Percentiles rank a stretch among this genome's conserved stretches.
These are phyloP conservation scores for Ammodytes marinus DNA, from an alignment of 2,113 vertebrate genomes.

Conservation along the genomic window DNA sequence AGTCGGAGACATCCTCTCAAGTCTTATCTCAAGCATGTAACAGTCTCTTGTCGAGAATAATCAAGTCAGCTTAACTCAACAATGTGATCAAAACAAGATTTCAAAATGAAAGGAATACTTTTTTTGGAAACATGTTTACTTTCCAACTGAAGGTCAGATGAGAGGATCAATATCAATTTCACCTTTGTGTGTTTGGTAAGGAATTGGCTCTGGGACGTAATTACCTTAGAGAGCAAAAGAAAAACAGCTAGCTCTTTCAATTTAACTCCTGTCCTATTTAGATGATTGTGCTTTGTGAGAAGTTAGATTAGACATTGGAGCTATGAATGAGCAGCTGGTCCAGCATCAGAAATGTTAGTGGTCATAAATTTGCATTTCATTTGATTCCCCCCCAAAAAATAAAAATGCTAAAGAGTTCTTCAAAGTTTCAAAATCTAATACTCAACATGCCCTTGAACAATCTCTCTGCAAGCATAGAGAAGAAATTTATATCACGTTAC, in stretches of 20 bases:
- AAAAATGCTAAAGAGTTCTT: too few species aligned
- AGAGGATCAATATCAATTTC: constrained; percentile 15
- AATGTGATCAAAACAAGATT: background rate
- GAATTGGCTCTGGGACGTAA: background rate
- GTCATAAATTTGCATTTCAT: too few species aligned
- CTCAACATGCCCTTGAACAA: too few species aligned
- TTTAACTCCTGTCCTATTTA: too few species aligned
- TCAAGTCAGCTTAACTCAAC: background rate
- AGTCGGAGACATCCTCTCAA: background rate
- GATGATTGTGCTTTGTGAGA: too few species aligned
- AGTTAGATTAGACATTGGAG: too few species aligned
- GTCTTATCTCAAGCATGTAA: background rate
- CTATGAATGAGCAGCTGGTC: too few species aligned
- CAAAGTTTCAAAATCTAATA: too few species aligned
- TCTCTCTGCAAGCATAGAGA: too few species aligned
- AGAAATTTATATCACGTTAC: too few species aligned
- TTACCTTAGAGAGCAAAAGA: background rate
- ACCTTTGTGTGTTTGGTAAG: background rate
- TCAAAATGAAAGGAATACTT: background rate
- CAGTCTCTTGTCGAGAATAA: background rate
- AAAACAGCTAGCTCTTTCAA: background rate
- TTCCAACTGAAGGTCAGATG: background rate
- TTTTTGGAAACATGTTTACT: background rate
- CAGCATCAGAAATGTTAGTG: too few species aligned
- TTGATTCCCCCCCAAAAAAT: too few species aligned